Conservation (phyloP, 2,113 vertebrate species). For the Pelusios castaneus region DNA sequence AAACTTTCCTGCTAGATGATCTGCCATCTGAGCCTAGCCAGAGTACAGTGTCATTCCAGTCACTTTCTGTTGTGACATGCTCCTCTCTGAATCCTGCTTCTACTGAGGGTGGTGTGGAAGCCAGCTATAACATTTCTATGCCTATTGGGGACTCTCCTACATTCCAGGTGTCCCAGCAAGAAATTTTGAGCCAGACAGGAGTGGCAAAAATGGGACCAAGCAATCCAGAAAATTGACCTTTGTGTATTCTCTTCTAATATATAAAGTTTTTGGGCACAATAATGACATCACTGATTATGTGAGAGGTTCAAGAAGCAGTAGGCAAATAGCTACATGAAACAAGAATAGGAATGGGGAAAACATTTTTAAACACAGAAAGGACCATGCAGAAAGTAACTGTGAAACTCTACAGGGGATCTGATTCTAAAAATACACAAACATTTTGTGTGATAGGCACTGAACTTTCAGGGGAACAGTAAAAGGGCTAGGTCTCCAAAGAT, state of each 20-base stretch:
- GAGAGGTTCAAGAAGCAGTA: background rate
- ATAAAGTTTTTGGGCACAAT: background rate
- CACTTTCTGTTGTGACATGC: background rate
- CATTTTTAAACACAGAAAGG: background rate
- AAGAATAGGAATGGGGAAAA: background rate
- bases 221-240: background rate
- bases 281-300: background rate
- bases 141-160: background rate
- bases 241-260: background rate
- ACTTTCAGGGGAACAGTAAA: background rate
- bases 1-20: background rate
- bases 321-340: background rate
- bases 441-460: background rate
- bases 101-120: background rate
- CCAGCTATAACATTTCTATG: background rate
- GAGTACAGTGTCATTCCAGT: background rate
- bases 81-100: background rate
- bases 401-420: background rate
- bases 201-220: background rate
- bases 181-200: background rate
- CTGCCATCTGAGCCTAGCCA: background rate
- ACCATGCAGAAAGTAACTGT: background rate
- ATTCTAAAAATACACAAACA: background rate
- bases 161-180: background rate
- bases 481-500: background rate